Conservation (phyloP, 2,113 vertebrate genomes). For the Tetraodon nigroviridis region DNA sequence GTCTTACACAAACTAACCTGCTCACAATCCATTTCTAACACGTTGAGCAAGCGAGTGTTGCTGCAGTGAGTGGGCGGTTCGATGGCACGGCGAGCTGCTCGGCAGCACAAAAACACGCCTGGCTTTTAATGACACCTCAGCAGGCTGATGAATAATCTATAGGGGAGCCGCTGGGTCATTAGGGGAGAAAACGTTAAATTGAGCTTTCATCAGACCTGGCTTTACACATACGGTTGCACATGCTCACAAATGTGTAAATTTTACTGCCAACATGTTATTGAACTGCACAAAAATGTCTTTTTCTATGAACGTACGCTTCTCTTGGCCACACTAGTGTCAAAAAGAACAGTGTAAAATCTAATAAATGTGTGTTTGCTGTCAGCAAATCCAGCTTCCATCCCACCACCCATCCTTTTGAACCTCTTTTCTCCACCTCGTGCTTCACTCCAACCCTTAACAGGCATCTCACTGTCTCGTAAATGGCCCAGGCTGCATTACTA, state of each 20-base stretch:
- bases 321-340: too few species aligned
- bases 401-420: constrained; percentile 14
- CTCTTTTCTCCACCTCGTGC: constrained; percentile 16
- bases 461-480: constrained; percentile 57
- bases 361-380: neutral
- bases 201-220: neutral
- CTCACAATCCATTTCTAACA: constrained; percentile 18
- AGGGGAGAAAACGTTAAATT: neutral
- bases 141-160: neutral
- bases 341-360: too few species aligned
- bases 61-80: constrained; percentile 15
- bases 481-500: constrained; percentile 63
- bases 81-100: constrained; percentile 2
- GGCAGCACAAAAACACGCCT: constrained; percentile 38
- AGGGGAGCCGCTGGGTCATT: too few species aligned
- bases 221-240: too few species aligned
- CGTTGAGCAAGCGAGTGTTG: constrained; percentile 21
- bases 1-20: constrained; percentile 21
- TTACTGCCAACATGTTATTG: too few species aligned
- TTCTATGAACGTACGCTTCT: too few species aligned
- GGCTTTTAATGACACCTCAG: neutral
- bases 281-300: too few species aligned
- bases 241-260: too few species aligned
- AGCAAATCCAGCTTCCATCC: constrained; percentile 9
- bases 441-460: constrained; percentile 44